Evolutionary conservation across 2,888 invertebrate genomes (phyloP).

Genomic region (Onthophagus sagittarius): DNA sequence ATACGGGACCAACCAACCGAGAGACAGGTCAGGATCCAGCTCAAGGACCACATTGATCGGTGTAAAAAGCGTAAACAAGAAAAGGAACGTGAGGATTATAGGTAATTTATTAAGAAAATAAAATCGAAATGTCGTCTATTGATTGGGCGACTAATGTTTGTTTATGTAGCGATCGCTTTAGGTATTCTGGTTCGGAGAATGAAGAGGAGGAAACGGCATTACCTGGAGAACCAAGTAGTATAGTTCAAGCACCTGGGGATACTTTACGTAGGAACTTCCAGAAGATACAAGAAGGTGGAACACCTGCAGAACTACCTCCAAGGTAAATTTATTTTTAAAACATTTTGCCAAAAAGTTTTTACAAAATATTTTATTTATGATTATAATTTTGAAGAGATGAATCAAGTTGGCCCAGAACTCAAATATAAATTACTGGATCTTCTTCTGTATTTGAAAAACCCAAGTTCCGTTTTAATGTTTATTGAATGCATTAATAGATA

Average conservation of each 20-base stretch:
- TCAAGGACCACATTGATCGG: constrained; percentile 98
- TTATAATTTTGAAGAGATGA: too few species aligned
- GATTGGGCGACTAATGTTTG: neutral
- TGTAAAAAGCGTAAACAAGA: constrained; percentile 94
- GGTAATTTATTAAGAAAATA: constrained; percentile 33
- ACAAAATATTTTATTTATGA: too few species aligned
- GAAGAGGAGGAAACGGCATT: constrained; percentile 92
- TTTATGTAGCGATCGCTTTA: constrained; percentile 33
- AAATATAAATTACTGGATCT: too few species aligned
- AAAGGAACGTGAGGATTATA: constrained; percentile 74
- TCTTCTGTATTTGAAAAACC: too few species aligned
- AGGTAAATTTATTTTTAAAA: constrained; percentile 34
- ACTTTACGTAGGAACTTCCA: constrained; percentile 97
- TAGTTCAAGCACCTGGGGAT: constrained; percentile 87
- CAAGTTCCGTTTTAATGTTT: too few species aligned
- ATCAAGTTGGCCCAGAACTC: too few species aligned
- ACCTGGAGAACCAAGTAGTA: constrained; percentile 92
- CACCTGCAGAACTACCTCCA: constrained; percentile 58
- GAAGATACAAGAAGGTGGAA: constrained; percentile 85
- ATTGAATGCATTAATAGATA: too few species aligned
- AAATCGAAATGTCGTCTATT: neutral
- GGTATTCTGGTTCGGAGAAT: constrained; percentile 94
- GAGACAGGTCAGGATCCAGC: constrained; percentile 94
- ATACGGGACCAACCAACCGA: constrained; percentile 99
- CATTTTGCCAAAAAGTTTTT: too few species aligned